Evolutionary conservation across 2,888 invertebrate genomes (phyloP).

Genomic region (Pollenia amentaria): DNA sequence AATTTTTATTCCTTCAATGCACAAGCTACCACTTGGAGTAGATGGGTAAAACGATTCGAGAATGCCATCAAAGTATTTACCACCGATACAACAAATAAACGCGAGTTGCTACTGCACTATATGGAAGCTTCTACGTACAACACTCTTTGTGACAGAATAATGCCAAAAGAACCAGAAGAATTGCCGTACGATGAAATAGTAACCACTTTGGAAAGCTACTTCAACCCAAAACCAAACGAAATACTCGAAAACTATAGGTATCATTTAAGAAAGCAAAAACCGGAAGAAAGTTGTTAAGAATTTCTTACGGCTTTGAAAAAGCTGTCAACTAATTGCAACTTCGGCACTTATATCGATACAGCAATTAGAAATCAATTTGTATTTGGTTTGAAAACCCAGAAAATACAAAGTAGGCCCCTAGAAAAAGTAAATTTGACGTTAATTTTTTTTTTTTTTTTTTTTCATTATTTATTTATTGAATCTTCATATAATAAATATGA

Average conservation of each 20-base stretch:
- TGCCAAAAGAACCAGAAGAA: slow-evolving; percentile 3
- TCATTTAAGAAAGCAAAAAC: neutral
- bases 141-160: slow-evolving; percentile 8
- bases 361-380: slow-evolving; percentile 28
- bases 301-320: neutral
- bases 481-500: too few species aligned
- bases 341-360: slow-evolving; percentile 6
- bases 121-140: slow-evolving; percentile 16
- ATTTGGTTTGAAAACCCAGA: slow-evolving; percentile 18
- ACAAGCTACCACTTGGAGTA: slow-evolving; percentile 19
- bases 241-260: too few species aligned
- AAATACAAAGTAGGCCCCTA: slow-evolving; percentile 12
- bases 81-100: neutral
- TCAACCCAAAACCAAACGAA: too few species aligned
- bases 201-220: too few species aligned
- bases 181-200: too few species aligned
- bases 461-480: too few species aligned
- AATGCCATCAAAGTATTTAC: slow-evolving; percentile 3
- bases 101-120: slow-evolving; percentile 1
- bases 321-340: slow-evolving; percentile 14
- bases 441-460: too few species aligned
- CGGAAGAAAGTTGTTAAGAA: neutral
- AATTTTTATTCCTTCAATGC: too few species aligned
- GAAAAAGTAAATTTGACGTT: slow-evolving; percentile 22
- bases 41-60: slow-evolving; percentile 25